A percentile compares a stretch with the other conserved stretches of the same genome.
These are phyloP conservation scores for Anolis apletophallus DNA, from an alignment of 2,797 vertebrate genomes.

Conservation along the genomic window DNA sequence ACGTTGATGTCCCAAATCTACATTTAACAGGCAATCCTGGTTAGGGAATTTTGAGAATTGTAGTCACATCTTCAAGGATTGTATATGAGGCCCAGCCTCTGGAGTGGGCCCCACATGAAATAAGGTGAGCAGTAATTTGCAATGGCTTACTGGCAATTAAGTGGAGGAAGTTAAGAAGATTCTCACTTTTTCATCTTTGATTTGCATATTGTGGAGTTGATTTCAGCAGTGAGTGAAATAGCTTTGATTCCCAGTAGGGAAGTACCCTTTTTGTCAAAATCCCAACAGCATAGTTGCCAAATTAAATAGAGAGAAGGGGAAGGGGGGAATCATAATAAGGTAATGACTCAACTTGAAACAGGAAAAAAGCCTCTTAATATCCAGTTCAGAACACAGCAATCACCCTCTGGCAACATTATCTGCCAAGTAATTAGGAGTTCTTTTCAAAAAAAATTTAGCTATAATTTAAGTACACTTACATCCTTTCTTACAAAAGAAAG, in stretches of 20 bases:
- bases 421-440: constrained; percentile 64
- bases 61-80: no score
- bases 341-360: constrained; percentile 52
- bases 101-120: neutral
- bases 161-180: neutral
- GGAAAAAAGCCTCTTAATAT: constrained; percentile 50
- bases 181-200: constrained; percentile 63
- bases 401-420: constrained; percentile 59
- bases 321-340: constrained; percentile 62
- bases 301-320: constrained; percentile 65
- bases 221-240: constrained; percentile 66
- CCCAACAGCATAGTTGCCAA: constrained; percentile 64
- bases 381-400: constrained; percentile 59
- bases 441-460: constrained; percentile 42
- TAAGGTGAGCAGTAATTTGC: constrained; percentile 17
- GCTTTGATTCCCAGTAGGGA: constrained; percentile 68
- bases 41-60: no score
- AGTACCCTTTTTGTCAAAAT: constrained; percentile 59
- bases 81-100: no score
- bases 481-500: constrained; percentile 59
- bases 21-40: no score
- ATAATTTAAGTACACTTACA: constrained; percentile 61
- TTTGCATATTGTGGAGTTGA: constrained; percentile 58
- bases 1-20: no score
- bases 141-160: constrained; percentile 7